phyloP scores from a whole-genome alignment of 2,797 vertebrate genomes.

The Trachops cirrhosus region DNA sequence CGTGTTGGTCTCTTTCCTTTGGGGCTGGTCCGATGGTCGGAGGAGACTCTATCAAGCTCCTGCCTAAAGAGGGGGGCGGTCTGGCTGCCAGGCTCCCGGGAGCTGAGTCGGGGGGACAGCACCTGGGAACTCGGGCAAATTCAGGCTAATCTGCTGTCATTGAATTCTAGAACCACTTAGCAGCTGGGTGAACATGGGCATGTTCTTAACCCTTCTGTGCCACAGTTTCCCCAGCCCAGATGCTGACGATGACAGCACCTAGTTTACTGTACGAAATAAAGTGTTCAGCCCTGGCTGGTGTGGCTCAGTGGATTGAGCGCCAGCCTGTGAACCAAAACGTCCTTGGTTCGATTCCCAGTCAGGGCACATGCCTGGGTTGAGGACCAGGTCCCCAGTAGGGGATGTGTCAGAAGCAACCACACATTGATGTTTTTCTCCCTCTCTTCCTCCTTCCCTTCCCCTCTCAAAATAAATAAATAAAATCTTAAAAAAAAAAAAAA shows the following conservation, averaged over 20 bases:
- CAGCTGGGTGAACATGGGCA: neutral
- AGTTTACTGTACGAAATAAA: neutral
- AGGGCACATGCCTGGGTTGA: too few species aligned
- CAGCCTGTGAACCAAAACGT: too few species aligned
- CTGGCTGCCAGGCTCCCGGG: neutral
- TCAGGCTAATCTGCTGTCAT: neutral
- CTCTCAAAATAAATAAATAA: too few species aligned
- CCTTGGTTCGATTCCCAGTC: too few species aligned
- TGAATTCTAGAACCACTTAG: neutral
- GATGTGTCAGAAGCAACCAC: too few species aligned
- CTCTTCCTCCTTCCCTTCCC: too few species aligned
- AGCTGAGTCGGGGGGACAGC: accelerated
- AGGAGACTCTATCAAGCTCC: neutral
- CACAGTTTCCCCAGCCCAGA: neutral
- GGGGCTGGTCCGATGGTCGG: neutral
- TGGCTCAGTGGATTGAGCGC: too few species aligned
- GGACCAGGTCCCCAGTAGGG: too few species aligned
- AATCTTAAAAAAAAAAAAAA: too few species aligned
- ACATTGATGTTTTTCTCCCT: too few species aligned
- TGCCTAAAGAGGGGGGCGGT: neutral
- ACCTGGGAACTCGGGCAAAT: too few species aligned
- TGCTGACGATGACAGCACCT: neutral
- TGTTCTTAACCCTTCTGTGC: neutral
- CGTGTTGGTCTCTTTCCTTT: neutral
- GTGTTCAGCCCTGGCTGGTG: too few species aligned